Percentiles rank a stretch among this genome's conserved stretches.
These are phyloP conservation scores for Pyralis farinalis DNA, from an alignment of 2,888 invertebrate genomes.

Conservation along the genomic window DNA sequence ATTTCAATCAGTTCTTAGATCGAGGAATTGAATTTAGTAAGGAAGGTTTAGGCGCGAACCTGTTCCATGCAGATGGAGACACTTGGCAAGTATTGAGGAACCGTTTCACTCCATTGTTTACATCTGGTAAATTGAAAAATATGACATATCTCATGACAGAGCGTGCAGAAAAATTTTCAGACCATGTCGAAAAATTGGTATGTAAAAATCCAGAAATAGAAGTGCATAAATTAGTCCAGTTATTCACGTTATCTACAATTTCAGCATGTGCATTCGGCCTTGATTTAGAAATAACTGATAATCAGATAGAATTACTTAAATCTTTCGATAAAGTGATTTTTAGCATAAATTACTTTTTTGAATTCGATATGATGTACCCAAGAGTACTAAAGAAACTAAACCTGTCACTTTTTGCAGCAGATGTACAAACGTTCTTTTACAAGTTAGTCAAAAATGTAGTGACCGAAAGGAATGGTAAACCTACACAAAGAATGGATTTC, in stretches of 20 bases:
- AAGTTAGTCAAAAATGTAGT: slow-evolving; percentile 31
- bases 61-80: slow-evolving; percentile 46
- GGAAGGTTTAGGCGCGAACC: slow-evolving; percentile 39
- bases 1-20: slow-evolving; percentile 39
- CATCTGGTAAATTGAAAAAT: slow-evolving; percentile 50
- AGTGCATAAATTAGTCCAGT: slow-evolving; percentile 30
- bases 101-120: slow-evolving; percentile 48
- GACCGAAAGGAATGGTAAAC: slow-evolving; percentile 33
- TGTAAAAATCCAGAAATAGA: slow-evolving; percentile 27
- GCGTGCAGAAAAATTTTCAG: slow-evolving; percentile 32
- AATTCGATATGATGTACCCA: slow-evolving; percentile 43
- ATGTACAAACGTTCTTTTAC: slow-evolving; percentile 30
- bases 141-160: slow-evolving; percentile 45
- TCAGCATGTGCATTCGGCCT: slow-evolving; percentile 43
- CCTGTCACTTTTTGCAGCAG: slow-evolving; percentile 28
- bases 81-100: slow-evolving; percentile 43
- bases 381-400: slow-evolving; percentile 37
- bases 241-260: slow-evolving; percentile 38
- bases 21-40: slow-evolving; percentile 43
- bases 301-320: slow-evolving; percentile 5
- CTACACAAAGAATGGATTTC: slow-evolving; percentile 40
- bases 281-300: slow-evolving; percentile 26
- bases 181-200: slow-evolving; percentile 23
- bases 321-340: slow-evolving; percentile 23
- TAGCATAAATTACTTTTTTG: slow-evolving; percentile 16